Percentiles rank a stretch among this genome's conserved stretches.
Conservation (phyloP, 2,888 invertebrate species). For the Sinopyrophorus schimmeli region DNA sequence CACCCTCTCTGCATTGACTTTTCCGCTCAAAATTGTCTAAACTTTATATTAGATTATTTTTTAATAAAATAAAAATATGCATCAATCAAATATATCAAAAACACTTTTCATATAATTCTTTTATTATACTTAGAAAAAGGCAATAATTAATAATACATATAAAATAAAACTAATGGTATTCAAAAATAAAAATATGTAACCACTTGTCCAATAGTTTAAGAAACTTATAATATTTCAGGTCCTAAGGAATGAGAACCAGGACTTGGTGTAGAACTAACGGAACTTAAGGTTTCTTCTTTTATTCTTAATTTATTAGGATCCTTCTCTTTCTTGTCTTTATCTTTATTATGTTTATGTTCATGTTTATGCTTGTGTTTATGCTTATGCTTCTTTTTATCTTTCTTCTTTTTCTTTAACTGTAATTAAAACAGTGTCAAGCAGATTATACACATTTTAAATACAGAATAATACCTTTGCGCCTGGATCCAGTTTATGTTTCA, state of each 20-base stretch:
- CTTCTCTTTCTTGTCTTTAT: slow-evolving; percentile 60
- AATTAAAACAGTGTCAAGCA: background rate
- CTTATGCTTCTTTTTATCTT: slow-evolving; percentile 86
- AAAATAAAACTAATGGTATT: too few species aligned
- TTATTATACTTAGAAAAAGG: too few species aligned
- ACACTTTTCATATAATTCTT: too few species aligned
- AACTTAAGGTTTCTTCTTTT: slow-evolving; percentile 77
- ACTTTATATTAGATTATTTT: too few species aligned
- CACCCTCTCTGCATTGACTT: too few species aligned
- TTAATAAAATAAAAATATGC: too few species aligned
- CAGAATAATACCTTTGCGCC: slow-evolving; percentile 59
- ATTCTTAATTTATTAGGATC: slow-evolving; percentile 63
- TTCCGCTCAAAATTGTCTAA: too few species aligned
- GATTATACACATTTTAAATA: slow-evolving; percentile 2
- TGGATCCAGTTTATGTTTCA: slow-evolving; percentile 55
- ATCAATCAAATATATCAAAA: too few species aligned
- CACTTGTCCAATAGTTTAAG: too few species aligned
- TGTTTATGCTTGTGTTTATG: slow-evolving; percentile 85
- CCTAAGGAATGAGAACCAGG: slow-evolving; percentile 58
- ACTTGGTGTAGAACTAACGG: slow-evolving; percentile 75
- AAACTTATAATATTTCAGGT: slow-evolving; percentile 21
- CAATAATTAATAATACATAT: too few species aligned
- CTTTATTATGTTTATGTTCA: slow-evolving; percentile 62
- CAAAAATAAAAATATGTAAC: too few species aligned
- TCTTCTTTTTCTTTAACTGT: slow-evolving; percentile 64